Evolutionary conservation across 1,140 invertebrate species (phyloP), one percentile per base, ranked within the genome.

Genomic region (Bacillus rossius): DNA sequence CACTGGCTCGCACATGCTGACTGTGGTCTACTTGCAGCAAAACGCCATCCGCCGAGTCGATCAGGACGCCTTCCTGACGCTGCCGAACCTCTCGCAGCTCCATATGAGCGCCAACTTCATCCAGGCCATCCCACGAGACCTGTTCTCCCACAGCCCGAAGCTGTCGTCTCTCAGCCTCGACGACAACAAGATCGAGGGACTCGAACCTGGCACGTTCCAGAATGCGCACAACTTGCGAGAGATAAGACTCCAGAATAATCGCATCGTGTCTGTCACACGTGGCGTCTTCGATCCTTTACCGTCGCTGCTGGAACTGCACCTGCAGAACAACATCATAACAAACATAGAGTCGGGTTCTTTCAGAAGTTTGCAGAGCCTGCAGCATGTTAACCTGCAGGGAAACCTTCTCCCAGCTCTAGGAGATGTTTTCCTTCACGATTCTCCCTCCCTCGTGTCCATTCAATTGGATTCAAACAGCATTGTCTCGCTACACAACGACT

Each of bases 41-140:
- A 96, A 96, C 71, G 88, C 91, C 5, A 88, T 96, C 34, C 76
- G 84, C 37, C 76, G 81, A 59, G 83, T 96, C 45, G 85, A 92
- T 69, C 73, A 79, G 5, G 84, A 84, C 56, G 82, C 89, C 8
- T 84, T 96, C 53, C 75, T 79, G 23, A 85, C 84, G 19, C 71
- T 94, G 55, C 73, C 78, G 53, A 87, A 90, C 68, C 75, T 96
- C 49, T 84, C 85, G 38, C 89, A 94, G 75, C 74, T 95, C 4
- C 88, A 94, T 69, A 77, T 96, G 60, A 88, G 89, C 68, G 87
- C 87, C 61, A 96, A 96, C 72, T 93, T 90, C 70, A 85, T 95
- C 61, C 82, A 84, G 34, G 80, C 80, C 40, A 78, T 95, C 57
- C 88, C 90, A 5, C 75, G 77, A 19, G 82, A 84, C 59, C 77